Evolutionary conservation across 1,140 invertebrate genomes (phyloP), one percentile per base, ranked within the genome.

Genomic region (Procambarus clarkii): DNA sequence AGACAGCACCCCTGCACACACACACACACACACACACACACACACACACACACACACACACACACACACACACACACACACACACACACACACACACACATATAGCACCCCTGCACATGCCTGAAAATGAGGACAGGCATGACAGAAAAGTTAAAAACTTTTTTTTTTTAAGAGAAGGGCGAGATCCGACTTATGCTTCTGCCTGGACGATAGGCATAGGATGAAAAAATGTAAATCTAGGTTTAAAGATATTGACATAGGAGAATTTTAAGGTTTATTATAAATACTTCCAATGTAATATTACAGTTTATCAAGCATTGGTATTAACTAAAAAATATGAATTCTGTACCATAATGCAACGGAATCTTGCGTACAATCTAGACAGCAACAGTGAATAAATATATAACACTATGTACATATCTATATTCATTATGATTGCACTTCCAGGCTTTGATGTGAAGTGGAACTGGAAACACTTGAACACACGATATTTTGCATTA

Each of bases 321-420:
- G 58, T 46, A 46, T 58, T 69, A 83, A 83, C 81, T 83, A 69
- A 83, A 34, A 83, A 83, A 83, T 83, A 83, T 83, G 7, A 69
- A 83, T 83, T 83, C 81, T 83, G 11, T 46, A 45, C 34, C 69
- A 64, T 64, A 83, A 83, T 69, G 58, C 58, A 69, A 83, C 50
- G 18, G 24, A 83, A 83, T 83, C 18, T 80, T 83, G 18, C 81
- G 44, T 69, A 83, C 69, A 46, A 69, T 64, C 69, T 83, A 83
- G 58, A 24, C 69, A 83, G 81, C 54, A 69, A 44, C 50, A 83
- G 81, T 83, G 81, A 83, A 83, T 54, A 83, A 83, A 83, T 83
- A 83, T 83, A 34, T 69, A 83, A 83, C 34, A 69, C 81, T 83
- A 83, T 83, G 58, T 83, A 83, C 81, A 83, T 83, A 21, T 83